Base-by-base conservation (phyloP, 2,888 invertebrate species). In the Sturmia bella region DNA sequence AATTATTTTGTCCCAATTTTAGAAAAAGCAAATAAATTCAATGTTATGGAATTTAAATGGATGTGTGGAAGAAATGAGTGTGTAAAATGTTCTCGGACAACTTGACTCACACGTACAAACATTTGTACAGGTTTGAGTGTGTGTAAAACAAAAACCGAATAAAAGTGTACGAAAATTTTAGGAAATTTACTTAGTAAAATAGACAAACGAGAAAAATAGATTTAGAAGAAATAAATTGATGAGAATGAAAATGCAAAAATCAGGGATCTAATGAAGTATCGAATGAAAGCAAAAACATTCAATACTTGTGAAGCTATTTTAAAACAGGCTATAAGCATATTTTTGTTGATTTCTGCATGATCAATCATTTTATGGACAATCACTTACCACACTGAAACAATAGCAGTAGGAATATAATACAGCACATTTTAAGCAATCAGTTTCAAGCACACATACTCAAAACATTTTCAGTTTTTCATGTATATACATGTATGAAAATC, bases 31-130 rank as follows among this genome's bases (percentile, higher is more conserved):
- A 74, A 56, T 48, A 74, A 64, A 63, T 63, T 56, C 19, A 76
- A 79, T 73, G 50, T 32, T 52, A 61, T 73, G 66, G 68, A 73
- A 79, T 68, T 68, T 68, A 79, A 73, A 79, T 73, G 68, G 61
- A 48, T 52, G 69, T 80, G 64, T 50, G n/a, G n/a, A 69, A 69
- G 41, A 63, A 75, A 52, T 41, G n/a, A 50, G n/a, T 57, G 24
- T 15, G 41, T 21, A 6, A 17, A 64, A 32, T 32, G 32, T 32
- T 7, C 9, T 27, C 27, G 27, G 27, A 6, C 27, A 27, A 27
- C 6, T 27, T 27, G 32, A 15, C 45, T 3, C 15, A 61, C 5
- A 17, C 5, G n/a, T 45, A 17, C 37, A 43, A 15, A 45, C 15
- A 45, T 12, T 24, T 12, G 5, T 27, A 9, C 17, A 41, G 5